Conservation (phyloP, 2,888 invertebrate genomes). For the Trissonchulus latispiculum region DNA sequence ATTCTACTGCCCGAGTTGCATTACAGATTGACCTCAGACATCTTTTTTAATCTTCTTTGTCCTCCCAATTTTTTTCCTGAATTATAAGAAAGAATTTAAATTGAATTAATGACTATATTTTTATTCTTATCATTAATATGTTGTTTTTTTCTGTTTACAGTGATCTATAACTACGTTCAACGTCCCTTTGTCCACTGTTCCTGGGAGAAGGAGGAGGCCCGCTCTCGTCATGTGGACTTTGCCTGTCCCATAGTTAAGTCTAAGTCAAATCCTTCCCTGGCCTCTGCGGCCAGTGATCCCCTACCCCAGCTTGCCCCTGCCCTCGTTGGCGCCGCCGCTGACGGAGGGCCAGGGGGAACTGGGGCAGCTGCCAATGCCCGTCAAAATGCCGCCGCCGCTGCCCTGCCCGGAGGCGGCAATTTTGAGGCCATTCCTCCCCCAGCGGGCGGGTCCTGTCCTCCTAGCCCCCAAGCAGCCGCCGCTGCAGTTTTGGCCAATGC, state of each 20-base stretch:
- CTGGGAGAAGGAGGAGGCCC: slow-evolving; percentile 99
- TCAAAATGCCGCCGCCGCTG: neutral
- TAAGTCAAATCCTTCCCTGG: slow-evolving; percentile 42
- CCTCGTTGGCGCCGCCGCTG: neutral
- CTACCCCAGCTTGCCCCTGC: slow-evolving; percentile 43
- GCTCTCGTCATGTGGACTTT: slow-evolving; percentile 92
- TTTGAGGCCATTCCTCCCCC: neutral
- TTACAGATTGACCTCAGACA: too few relatives aligned
- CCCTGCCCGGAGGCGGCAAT: neutral
- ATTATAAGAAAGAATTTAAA: too few relatives aligned
- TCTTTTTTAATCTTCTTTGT: too few relatives aligned
- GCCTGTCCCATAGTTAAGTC: slow-evolving; percentile 44
- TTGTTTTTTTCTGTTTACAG: slow-evolving; percentile 45
- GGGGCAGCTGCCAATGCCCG: neutral
- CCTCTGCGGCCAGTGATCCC: slow-evolving; percentile 46
- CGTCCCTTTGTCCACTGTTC: slow-evolving; percentile 97
- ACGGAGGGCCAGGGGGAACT: neutral
- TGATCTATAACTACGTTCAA: slow-evolving; percentile 99
- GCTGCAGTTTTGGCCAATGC: neutral
- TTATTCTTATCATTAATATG: too few relatives aligned
- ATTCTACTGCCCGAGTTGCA: too few relatives aligned
- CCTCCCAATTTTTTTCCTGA: too few relatives aligned
- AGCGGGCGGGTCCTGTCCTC: neutral
- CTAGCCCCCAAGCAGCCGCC: neutral
- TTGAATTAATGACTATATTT: too few relatives aligned